Conservation (phyloP, 2,797 vertebrate species). For the Xiphophorus birchmanni region DNA sequence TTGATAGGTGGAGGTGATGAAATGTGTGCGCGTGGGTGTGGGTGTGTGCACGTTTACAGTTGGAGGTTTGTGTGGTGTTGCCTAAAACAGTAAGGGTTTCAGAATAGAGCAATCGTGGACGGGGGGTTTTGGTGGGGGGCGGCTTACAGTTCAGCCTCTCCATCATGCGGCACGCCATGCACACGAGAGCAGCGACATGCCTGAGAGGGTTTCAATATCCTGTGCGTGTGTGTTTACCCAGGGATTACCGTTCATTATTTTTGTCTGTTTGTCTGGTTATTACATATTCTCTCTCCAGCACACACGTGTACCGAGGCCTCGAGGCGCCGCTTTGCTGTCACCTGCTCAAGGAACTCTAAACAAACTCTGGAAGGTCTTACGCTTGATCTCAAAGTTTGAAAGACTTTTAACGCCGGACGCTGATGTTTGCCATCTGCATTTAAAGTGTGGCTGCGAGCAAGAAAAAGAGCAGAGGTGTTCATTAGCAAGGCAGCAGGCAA, state of each 20-base stretch:
- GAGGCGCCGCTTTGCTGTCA: conserved; percentile 48
- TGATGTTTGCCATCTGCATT: not conserved
- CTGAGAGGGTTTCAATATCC: conserved; percentile 80
- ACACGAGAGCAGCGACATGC: conserved; percentile 71
- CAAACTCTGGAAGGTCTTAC: conserved; percentile 20
- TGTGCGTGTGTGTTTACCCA: conserved; percentile 63
- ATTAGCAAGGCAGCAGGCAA: conserved; percentile 57
- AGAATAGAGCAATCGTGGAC: conserved; percentile 51
- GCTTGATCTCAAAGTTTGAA: not conserved
- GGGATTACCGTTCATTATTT: conserved; percentile 73
- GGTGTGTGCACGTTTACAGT: conserved; percentile 50
- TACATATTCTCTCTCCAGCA: conserved; percentile 57
- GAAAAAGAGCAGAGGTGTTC: conserved; percentile 62
- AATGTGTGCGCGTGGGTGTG: conserved; percentile 39
- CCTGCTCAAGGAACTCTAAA: conserved; percentile 37
- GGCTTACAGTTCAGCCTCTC: conserved; percentile 73
- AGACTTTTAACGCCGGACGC: not conserved
- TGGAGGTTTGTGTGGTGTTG: conserved; percentile 38
- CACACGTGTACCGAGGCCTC: conserved; percentile 38
- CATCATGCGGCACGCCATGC: conserved; percentile 74
- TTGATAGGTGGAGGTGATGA: conserved; percentile 49
- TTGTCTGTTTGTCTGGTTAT: conserved; percentile 68
- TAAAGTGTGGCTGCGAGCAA: conserved; percentile 24
- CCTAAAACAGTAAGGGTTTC: conserved; percentile 53
- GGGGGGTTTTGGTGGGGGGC: conserved; percentile 8